Evolutionary conservation across 2,113 vertebrate genomes (phyloP).

Genomic region (Archilochus colubris): DNA sequence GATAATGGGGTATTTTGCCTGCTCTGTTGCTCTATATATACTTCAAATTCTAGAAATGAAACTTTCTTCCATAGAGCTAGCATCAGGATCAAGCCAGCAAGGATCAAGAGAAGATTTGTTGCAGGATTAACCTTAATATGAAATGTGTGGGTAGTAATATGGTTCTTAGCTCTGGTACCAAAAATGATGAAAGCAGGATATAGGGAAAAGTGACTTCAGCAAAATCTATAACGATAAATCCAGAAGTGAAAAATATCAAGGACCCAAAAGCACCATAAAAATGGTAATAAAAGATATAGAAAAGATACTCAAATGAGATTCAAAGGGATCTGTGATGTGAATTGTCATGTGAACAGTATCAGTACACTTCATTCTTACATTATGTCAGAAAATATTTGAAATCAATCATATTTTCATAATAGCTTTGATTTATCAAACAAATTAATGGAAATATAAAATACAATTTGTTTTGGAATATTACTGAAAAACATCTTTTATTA

Average conservation of each 20-base stretch:
- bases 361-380: rapidly evolving
- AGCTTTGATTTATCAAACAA: slow-evolving; percentile 6
- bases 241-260: neutral
- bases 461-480: neutral
- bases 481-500: neutral
- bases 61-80: slow-evolving; percentile 6
- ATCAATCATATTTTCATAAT: neutral
- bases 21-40: neutral
- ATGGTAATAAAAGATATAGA: neutral
- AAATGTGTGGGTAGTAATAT: slow-evolving; percentile 28
- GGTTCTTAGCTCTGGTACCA: slow-evolving; percentile 6
- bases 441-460: neutral
- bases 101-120: slow-evolving; percentile 61
- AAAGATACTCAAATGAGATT: neutral
- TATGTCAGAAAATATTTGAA: neutral
- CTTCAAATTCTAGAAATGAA: slow-evolving; percentile 37
- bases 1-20: neutral
- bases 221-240: neutral
- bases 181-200: slow-evolving; percentile 20
- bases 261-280: neutral
- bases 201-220: neutral
- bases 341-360: neutral
- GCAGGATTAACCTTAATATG: neutral
- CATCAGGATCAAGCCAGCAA: neutral
- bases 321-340: neutral